Evolutionary conservation across 1,140 invertebrate genomes (phyloP).

Genomic region (Lucilia cuprina): DNA sequence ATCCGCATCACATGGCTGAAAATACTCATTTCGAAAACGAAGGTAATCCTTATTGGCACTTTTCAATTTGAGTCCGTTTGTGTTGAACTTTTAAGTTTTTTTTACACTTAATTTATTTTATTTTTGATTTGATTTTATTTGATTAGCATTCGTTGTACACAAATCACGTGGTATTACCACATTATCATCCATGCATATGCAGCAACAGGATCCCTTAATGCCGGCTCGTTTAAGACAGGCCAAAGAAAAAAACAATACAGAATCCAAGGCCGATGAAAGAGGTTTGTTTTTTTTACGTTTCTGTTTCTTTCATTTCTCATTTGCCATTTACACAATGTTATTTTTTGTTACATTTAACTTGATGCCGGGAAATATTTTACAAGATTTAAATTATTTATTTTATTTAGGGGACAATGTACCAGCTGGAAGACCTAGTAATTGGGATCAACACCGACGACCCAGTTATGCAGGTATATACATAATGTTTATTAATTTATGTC

Average conservation of each 20-base stretch:
- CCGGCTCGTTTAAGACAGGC: slow-evolving; percentile 67
- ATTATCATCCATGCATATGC: slow-evolving; percentile 70
- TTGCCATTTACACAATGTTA: neutral
- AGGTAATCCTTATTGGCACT: slow-evolving; percentile 18
- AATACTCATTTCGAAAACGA: slow-evolving; percentile 36
- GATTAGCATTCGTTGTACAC: slow-evolving; percentile 78
- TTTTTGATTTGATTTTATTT: slow-evolving; percentile 42
- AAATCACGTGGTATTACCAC: slow-evolving; percentile 79
- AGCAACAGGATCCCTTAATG: slow-evolving; percentile 64
- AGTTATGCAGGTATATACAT: slow-evolving; percentile 73
- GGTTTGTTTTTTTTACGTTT: slow-evolving; percentile 53
- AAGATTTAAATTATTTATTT: neutral
- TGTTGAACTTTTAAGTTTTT: neutral
- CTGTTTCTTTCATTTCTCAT: slow-evolving; percentile 13
- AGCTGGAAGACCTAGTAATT: slow-evolving; percentile 84
- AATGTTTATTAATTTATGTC: neutral
- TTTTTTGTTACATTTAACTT: neutral
- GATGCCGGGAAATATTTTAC: neutral
- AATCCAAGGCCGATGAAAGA: slow-evolving; percentile 71
- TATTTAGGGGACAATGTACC: slow-evolving; percentile 66
- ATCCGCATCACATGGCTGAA: slow-evolving; percentile 15
- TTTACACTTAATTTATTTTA: neutral
- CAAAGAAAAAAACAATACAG: slow-evolving; percentile 70
- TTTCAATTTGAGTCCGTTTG: neutral
- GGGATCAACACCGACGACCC: slow-evolving; percentile 75